These are phyloP conservation scores for Mercenaria mercenaria DNA, from an alignment of 1,140 invertebrate genomes.

Conservation along the genomic window DNA sequence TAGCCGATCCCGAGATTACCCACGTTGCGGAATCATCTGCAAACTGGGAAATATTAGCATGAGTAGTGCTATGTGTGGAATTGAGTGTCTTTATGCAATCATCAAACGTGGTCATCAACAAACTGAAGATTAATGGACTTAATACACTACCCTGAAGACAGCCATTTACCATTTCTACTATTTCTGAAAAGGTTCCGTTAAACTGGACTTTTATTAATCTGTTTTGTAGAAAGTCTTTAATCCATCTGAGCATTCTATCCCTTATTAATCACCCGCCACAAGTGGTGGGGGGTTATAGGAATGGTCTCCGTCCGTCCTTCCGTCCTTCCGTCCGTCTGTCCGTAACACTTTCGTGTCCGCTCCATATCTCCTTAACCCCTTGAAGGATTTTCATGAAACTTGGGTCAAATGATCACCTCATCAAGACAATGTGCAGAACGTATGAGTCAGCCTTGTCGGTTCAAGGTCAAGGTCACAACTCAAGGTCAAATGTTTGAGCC, in stretches of 20 bases:
- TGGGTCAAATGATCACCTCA: no score
- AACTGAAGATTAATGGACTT: background rate
- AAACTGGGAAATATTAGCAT: background rate
- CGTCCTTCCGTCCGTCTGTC: no score
- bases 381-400: no score
- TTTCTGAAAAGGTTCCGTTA: background rate
- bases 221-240: background rate
- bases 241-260: background rate
- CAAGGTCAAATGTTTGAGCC: no score
- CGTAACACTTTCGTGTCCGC: no score
- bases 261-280: no score
- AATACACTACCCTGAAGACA: conserved; percentile 29
- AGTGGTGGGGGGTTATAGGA: no score
- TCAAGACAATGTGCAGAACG: no score
- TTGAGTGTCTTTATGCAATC: background rate
- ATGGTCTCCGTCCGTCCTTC: no score
- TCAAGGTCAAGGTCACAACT: no score
- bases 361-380: no score
- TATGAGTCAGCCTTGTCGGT: no score
- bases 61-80: background rate
- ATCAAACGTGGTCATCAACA: conserved; percentile 3
- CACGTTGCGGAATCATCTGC: conserved; percentile 17
- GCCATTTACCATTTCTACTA: background rate
- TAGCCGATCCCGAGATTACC: background rate
- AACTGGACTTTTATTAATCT: background rate